Percentiles rank a stretch among this genome's conserved stretches.
Conservation (phyloP, 2,797 vertebrate species). For the Leucoraja ocellata region DNA sequence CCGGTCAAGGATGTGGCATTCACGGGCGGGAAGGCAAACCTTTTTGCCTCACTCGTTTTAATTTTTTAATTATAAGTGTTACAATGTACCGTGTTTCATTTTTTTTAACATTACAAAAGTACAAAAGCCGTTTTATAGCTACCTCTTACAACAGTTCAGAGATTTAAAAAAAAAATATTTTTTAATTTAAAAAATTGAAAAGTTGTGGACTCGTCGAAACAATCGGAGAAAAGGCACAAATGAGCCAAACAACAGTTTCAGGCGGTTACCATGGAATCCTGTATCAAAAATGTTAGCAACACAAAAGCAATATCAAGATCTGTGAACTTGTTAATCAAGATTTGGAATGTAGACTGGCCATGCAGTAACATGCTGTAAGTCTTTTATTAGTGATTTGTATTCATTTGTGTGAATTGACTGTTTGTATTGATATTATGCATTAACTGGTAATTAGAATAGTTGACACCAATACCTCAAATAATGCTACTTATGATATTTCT, state of each 20-base stretch:
- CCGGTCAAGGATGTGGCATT: not conserved
- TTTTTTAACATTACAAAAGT: conserved; percentile 20
- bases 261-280: not conserved
- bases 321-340: not conserved
- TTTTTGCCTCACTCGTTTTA: not conserved
- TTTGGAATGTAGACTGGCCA: conserved; percentile 29
- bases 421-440: conserved; percentile 31
- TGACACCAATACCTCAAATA: conserved; percentile 63
- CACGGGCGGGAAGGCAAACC: not conserved
- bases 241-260: not conserved
- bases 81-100: not conserved
- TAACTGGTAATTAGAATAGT: conserved; percentile 50
- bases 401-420: conserved; percentile 12
- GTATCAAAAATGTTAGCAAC: not conserved
- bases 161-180: conserved; percentile 32
- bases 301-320: not conserved
- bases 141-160: conserved; percentile 38
- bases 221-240: not conserved
- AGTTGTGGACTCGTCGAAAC: conserved; percentile 7
- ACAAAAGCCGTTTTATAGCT: conserved; percentile 29
- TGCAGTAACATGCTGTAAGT: conserved; percentile 19
- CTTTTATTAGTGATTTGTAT: conserved; percentile 34
- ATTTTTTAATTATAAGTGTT: conserved; percentile 1
- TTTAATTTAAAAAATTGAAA: conserved; percentile 31
- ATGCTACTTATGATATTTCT: conserved; percentile 61